A percentile compares a stretch with the other conserved stretches of the same genome.
Evolutionary conservation across 2,797 vertebrate species (phyloP).

Genomic region (Streptopelia turtur): DNA sequence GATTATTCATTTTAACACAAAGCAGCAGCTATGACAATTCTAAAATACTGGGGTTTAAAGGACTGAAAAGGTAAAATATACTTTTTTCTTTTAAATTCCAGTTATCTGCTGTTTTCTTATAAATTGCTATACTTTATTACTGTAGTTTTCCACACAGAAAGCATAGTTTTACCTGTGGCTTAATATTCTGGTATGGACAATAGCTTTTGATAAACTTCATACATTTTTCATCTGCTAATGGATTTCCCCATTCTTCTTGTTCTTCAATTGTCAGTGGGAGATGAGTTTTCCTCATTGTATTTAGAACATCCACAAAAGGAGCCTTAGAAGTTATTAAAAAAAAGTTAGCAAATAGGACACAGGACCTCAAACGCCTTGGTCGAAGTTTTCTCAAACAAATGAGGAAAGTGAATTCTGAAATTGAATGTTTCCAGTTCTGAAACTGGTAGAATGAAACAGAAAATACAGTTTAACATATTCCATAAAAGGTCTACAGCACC

Average conservation of each 20-base stretch:
- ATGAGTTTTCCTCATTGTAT: constrained; percentile 87
- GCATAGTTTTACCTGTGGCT: constrained; percentile 85
- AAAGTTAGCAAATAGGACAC: background rate
- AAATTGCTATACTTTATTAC: background rate
- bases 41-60: background rate
- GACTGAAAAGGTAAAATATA: background rate
- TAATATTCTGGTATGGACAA: constrained; percentile 93
- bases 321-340: constrained; percentile 79
- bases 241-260: constrained; percentile 95
- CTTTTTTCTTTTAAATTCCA: background rate
- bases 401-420: background rate
- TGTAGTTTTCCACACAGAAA: background rate
- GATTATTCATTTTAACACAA: background rate
- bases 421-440: background rate
- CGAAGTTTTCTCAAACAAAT: background rate
- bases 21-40: background rate
- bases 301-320: constrained; percentile 93
- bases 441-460: background rate
- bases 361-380: background rate
- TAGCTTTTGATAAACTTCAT: constrained; percentile 87
- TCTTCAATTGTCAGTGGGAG: constrained; percentile 93
- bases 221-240: constrained; percentile 80
- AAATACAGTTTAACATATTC: background rate
- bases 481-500: background rate
- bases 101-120: background rate